These are phyloP conservation scores for Periphyllus acericola DNA, from an alignment of 2,888 invertebrate species.

Conservation along the genomic window DNA sequence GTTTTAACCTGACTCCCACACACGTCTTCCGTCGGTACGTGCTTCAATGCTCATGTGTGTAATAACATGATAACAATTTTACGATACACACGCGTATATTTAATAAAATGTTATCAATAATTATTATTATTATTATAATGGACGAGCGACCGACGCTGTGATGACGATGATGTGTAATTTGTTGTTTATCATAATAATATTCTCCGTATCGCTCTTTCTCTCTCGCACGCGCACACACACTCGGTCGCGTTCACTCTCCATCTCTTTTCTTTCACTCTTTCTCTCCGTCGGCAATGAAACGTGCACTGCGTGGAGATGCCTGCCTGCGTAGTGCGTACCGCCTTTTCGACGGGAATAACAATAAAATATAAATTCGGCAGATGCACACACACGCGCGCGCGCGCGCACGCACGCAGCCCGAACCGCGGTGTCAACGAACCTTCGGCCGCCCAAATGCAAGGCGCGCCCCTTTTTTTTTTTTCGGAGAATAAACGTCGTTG, in stretches of 20 bases:
- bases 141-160: too few relatives aligned
- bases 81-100: too few relatives aligned
- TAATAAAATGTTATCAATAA: too few relatives aligned
- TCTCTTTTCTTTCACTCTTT: slow-evolving; percentile 48
- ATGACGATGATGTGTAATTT: background rate
- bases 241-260: background rate
- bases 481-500: slow-evolving; percentile 39
- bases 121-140: too few relatives aligned
- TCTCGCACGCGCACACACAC: too few relatives aligned
- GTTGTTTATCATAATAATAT: background rate
- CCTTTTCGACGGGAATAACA: slow-evolving; percentile 55
- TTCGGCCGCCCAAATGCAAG: slow-evolving; percentile 48
- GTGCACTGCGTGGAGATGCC: slow-evolving; percentile 6
- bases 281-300: slow-evolving; percentile 42
- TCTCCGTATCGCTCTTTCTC: too few relatives aligned
- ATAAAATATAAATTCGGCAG: slow-evolving; percentile 55
- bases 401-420: too few relatives aligned
- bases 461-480: slow-evolving; percentile 54
- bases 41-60: too few relatives aligned
- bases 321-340: slow-evolving; percentile 63
- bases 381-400: slow-evolving; percentile 41
- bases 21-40: too few relatives aligned
- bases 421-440: slow-evolving; percentile 58
- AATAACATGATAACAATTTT: too few relatives aligned
- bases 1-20: too few relatives aligned